Evolutionary conservation across 2,113 vertebrate genomes (phyloP), one percentile per base, ranked within the genome.

Genomic region (Empidonax traillii): DNA sequence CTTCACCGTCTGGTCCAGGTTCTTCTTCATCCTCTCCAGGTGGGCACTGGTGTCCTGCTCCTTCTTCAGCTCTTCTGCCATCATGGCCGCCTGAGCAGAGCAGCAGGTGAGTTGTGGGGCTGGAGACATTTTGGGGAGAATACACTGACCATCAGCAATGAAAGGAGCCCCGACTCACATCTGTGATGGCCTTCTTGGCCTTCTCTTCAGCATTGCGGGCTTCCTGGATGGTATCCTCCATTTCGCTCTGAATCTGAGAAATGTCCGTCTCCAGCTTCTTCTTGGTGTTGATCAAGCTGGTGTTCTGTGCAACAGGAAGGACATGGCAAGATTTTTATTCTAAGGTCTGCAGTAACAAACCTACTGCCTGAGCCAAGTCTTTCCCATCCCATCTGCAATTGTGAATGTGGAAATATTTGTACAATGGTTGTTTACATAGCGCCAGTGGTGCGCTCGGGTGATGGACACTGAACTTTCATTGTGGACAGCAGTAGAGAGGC

Each of bases 61-160:
- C 94, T 99, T 99, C 97, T 99, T 99, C 69, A 99, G 97, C 94
- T 99, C 98, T 94, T 99, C 99, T 0, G 99, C 98, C 99, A 99
- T 99, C 99, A 99, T 98, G 87, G 99, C 98, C 0, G 96, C 98
- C 98, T 98, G 17, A 14, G 4, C 17, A 43, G 8, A 80, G 46
- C 11, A 91, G 76, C 65, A 1, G 24, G 11, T 8, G 21, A 33
- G 21, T 23, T 65, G 41, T 53, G 6, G 17, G 53, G 0, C 27
- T 46, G 55, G 11, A n/a, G 37, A 52, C 10, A 37, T 56, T 23
- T 10, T 37, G 68, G 21, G 68, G 47, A 52, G 37, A 12, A 31
- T 24, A 9, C 28, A 72, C 23, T 15, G 14, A 16, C 7, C 35
- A 41, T 24, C 37, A 55, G 21, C 12, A 43, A 14, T 19, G 30